phyloP scores from a whole-genome alignment of 2,888 invertebrate genomes.

The Campoplex nolae region DNA sequence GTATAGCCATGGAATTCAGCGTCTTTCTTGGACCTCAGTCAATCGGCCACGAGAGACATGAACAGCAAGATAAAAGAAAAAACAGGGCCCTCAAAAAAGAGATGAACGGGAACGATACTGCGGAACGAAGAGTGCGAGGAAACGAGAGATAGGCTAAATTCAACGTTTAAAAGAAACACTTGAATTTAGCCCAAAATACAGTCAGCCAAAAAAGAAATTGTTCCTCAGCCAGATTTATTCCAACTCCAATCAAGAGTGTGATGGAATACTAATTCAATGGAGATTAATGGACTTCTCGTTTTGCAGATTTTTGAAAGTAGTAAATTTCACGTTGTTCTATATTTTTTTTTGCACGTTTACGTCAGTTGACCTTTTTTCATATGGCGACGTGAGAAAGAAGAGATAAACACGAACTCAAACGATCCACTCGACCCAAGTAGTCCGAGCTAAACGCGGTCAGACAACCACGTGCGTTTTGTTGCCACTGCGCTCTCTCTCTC shows the following conservation, averaged over 20 bases:
- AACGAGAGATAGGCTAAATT: not conserved
- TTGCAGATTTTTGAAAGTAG: not conserved
- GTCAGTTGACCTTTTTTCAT: conserved; percentile 26
- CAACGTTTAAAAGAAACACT: not conserved
- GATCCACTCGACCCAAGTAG: conserved; percentile 51
- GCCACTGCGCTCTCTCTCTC: not conserved
- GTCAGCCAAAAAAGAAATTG: not conserved
- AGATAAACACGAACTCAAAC: conserved; percentile 22
- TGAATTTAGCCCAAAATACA: conserved; percentile 13
- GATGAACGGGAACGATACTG: not conserved
- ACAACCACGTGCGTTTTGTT: conserved; percentile 30
- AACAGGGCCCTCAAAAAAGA: not conserved
- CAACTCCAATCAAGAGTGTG: not conserved
- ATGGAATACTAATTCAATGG: not conserved
- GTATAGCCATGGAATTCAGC: conserved; percentile 37
- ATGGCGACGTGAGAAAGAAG: conserved; percentile 8
- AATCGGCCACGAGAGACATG: conserved; percentile 37
- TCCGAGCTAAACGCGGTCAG: conserved; percentile 37
- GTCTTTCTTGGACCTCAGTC: conserved; percentile 26
- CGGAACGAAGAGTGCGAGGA: not conserved
- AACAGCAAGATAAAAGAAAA: conserved; percentile 8
- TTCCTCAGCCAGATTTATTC: not conserved
- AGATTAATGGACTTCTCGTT: not conserved
- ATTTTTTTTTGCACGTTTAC: not conserved
- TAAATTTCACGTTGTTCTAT: not conserved